Percentiles rank a stretch among this genome's conserved stretches.
Evolutionary conservation across 2,113 vertebrate genomes (phyloP).

Genomic region (Myotis brandtii): DNA sequence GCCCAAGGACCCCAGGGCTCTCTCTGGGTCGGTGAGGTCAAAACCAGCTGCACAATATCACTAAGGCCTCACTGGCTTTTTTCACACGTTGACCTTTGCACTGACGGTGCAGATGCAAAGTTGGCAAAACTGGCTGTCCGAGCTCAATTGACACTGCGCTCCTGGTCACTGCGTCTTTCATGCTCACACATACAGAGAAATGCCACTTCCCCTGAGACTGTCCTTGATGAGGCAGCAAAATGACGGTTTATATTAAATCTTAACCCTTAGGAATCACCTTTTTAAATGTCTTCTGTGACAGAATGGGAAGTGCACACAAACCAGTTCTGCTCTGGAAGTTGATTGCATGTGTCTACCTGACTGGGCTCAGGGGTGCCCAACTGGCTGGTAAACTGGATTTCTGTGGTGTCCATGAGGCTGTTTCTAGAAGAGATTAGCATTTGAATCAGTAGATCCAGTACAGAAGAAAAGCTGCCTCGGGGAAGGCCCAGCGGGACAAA

Average conservation of each 20-base stretch:
- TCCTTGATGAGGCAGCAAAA: not conserved
- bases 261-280: not conserved
- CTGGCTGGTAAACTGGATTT: not conserved
- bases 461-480: not conserved
- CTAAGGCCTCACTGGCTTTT: not conserved
- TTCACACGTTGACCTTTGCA: not conserved
- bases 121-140: not conserved
- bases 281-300: not conserved
- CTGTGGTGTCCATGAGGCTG: not conserved
- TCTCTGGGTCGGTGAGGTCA: not conserved
- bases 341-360: not conserved
- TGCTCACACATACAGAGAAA: not conserved
- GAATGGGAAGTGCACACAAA: not conserved
- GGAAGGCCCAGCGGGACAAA: not conserved
- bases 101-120: not conserved
- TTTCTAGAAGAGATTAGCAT: not conserved
- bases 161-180: accelerated
- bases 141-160: not conserved
- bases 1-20: not conserved
- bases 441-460: not conserved
- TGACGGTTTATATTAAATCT: not conserved
- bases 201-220: not conserved
- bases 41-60: not conserved
- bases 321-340: too few species aligned
- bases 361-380: not conserved